Conservation (phyloP, 2,888 invertebrate species). For the Gandaritis pyraliata region DNA sequence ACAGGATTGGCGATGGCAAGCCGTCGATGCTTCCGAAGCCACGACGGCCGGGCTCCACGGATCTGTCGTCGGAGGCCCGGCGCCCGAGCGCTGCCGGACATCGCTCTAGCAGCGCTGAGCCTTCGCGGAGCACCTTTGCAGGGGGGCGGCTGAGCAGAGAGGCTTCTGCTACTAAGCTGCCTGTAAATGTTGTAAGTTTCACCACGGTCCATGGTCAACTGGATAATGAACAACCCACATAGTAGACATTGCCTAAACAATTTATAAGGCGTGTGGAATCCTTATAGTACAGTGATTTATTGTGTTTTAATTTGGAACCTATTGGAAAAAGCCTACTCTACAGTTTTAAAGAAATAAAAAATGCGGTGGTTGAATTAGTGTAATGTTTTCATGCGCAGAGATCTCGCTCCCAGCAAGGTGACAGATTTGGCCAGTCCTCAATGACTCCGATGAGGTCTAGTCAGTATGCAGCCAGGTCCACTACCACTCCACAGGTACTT, state of each 20-base stretch:
- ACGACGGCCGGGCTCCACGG: slow-evolving; percentile 66
- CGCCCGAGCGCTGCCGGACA: slow-evolving; percentile 62
- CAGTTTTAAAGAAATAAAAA: too few relatives aligned
- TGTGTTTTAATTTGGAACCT: too few relatives aligned
- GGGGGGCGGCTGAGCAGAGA: slow-evolving; percentile 64
- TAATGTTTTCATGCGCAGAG: slow-evolving; percentile 51
- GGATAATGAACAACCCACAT: too few relatives aligned
- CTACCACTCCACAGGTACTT: slow-evolving; percentile 64
- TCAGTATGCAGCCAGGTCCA: slow-evolving; percentile 55
- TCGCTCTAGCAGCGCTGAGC: slow-evolving; percentile 74
- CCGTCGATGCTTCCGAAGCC: slow-evolving; percentile 72
- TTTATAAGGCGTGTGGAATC: too few relatives aligned
- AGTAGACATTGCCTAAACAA: too few relatives aligned
- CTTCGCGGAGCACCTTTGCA: slow-evolving; percentile 61
- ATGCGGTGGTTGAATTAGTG: too few relatives aligned
- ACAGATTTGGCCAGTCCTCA: slow-evolving; percentile 58
- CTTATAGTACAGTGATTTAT: too few relatives aligned
- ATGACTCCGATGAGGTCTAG: slow-evolving; percentile 66
- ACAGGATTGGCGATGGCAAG: slow-evolving; percentile 55
- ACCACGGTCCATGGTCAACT: too few relatives aligned
- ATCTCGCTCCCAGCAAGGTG: slow-evolving; percentile 70
- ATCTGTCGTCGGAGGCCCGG: slow-evolving; percentile 65
- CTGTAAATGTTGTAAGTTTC: slow-evolving; percentile 58
- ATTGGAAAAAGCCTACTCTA: too few relatives aligned
- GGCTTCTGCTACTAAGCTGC: slow-evolving; percentile 69